These are phyloP conservation scores for Dendronephthya gigantea DNA, from an alignment of 64 coral and sea anemone genomes.

Conservation along the genomic window DNA sequence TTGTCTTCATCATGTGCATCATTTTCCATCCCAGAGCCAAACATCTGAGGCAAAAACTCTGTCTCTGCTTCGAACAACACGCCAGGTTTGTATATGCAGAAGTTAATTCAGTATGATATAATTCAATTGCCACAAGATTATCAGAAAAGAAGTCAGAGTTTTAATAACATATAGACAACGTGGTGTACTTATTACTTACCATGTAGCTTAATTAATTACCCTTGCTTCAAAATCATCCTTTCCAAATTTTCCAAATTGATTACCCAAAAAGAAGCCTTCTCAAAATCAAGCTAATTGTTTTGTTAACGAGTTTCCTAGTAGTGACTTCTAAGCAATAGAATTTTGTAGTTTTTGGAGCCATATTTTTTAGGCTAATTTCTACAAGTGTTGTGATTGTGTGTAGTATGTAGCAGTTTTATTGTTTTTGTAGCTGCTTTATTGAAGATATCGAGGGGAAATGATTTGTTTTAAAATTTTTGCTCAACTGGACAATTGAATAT, in stretches of 20 bases:
- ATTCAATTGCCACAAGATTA: not conserved
- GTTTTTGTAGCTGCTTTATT: no score
- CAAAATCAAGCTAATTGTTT: no score
- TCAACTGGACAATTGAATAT: constrained; percentile 14
- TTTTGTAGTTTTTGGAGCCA: no score
- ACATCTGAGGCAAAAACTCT: constrained; percentile 9
- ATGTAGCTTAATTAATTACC: not conserved
- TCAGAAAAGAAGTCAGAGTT: not conserved
- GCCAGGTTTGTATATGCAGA: not conserved
- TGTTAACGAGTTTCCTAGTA: no score
- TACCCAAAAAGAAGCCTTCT: not conserved
- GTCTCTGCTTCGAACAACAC: constrained; percentile 9
- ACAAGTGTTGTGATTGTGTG: no score
- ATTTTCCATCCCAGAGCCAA: not conserved
- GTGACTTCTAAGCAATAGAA: no score
- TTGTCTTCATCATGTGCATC: not conserved
- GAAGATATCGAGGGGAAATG: no score
- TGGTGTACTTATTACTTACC: not conserved
- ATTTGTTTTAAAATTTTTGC: constrained; percentile 20
- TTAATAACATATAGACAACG: not conserved
- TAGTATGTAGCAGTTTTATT: no score
- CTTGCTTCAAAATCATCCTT: not conserved
- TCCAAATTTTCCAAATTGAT: not conserved
- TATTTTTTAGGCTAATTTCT: no score
- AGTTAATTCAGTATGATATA: not conserved